Evolutionary conservation across 2,888 invertebrate species (phyloP), one percentile per base, ranked within the genome.

Genomic region (Copidosoma aretas): DNA sequence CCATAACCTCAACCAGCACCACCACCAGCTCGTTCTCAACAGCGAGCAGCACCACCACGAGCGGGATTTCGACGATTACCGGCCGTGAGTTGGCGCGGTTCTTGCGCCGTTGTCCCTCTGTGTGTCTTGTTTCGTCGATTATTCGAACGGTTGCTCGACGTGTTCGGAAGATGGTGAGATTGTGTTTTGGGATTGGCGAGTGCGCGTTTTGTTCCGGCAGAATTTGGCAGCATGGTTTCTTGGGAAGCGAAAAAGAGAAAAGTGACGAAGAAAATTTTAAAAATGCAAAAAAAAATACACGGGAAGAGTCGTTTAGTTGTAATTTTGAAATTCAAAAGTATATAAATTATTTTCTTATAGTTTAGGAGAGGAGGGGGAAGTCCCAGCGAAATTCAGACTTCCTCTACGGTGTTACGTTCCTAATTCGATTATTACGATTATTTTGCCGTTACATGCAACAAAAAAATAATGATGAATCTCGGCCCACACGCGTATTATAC

Each of bases 391-490:
- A 69, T 59, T 69, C 25, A 24, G 57, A 68, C 61, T 64, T 67
- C 69, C 58, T 62, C 63, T 56, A 71, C 69, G 71, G 71, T 71
- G 43, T 71, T 71, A 56, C 69, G 71, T 71, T 71, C 71, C 71
- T 71, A 69, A 64, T 71, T 71, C 63, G 68, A 68, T 71, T 63
- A 60, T 67, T 71, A 65, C 53, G 17, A 68, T 71, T 71, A 71
- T 68, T 71, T 68, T 53, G 65, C 57, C 58, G 46, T 63, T 54
- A 25, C 32, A 32, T 32, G 57, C 60, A 63, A 64, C 53, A 46
- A 46, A 46, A 46, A 46, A 46, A 12, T 46, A 17, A 46, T 25
- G 66, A 68, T 66, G 68, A 68, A 71, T 68, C 61, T 68, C 71
- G 66, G 68, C 60, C 60, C 53, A 49, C 58, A 32, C 32, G 32